These are phyloP conservation scores for Plumapathes pennacea DNA, from an alignment of 92 coral and sea anemone species.

Conservation along the genomic window DNA sequence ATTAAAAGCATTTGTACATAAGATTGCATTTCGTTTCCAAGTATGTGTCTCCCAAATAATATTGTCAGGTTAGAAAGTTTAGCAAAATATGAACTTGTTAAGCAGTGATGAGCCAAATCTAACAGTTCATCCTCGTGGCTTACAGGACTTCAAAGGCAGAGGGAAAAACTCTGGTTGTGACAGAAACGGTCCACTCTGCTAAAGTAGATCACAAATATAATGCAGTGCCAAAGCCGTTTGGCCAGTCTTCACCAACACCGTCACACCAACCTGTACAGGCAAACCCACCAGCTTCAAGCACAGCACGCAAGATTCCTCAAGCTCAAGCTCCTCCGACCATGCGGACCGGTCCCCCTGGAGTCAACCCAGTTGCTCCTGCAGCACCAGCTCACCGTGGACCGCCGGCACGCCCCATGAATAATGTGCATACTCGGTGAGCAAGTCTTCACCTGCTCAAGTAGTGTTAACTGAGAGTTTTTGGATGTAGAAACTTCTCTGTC, in stretches of 20 bases:
- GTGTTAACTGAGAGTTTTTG: too few species aligned
- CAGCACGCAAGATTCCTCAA: slow-evolving; percentile 35
- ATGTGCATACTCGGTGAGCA: slow-evolving; percentile 11
- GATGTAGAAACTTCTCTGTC: too few species aligned
- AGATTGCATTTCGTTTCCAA: too few species aligned
- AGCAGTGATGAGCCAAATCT: too few species aligned
- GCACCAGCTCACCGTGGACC: slow-evolving; percentile 49
- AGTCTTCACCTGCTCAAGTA: too few species aligned
- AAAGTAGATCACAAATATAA: slow-evolving; percentile 88
- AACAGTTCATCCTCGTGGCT: too few species aligned
- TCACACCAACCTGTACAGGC: slow-evolving; percentile 8
- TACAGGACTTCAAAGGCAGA: too few species aligned
- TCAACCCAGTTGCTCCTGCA: slow-evolving; percentile 33
- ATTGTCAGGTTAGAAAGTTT: too few species aligned
- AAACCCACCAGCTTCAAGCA: slow-evolving; percentile 2
- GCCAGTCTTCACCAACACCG: slow-evolving; percentile 55
- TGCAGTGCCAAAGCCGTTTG: slow-evolving; percentile 95
- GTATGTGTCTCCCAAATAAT: too few species aligned
- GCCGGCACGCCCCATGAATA: too few species aligned
- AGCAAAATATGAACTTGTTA: too few species aligned
- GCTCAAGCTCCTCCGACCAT: slow-evolving; percentile 50
- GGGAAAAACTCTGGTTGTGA: slow-evolving; percentile 51
- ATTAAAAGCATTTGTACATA: too few species aligned
- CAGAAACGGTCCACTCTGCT: slow-evolving; percentile 82
- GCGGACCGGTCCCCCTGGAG: slow-evolving; percentile 37